A percentile compares a stretch with the other conserved stretches of the same genome.
phyloP scores from a whole-genome alignment of 2,888 invertebrate species.

The Drosophila setosimentum region DNA sequence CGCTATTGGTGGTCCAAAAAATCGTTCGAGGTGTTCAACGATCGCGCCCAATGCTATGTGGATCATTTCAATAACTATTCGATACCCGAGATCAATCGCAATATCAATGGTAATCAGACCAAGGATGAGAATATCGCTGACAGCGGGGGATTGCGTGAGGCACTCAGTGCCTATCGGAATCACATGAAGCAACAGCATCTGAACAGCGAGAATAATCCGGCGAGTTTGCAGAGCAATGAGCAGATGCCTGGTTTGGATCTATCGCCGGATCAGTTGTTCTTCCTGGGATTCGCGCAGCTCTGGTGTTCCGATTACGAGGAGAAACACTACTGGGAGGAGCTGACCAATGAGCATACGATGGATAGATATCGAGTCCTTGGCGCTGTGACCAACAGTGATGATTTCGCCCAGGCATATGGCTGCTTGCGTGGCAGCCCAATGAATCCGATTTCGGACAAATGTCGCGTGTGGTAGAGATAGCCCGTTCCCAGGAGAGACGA shows the following conservation, averaged over 20 bases:
- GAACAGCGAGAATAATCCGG: conserved; percentile 14
- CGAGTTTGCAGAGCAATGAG: conserved; percentile 57
- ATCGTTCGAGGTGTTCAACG: conserved; percentile 67
- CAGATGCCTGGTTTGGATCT: conserved; percentile 81
- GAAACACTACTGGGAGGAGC: conserved; percentile 80
- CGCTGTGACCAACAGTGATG: conserved; percentile 78
- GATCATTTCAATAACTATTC: conserved; percentile 74
- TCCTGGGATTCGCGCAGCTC: conserved; percentile 81
- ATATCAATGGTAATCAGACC: conserved; percentile 76
- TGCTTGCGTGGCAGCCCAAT: conserved; percentile 79
- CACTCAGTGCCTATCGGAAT: conserved; percentile 75
- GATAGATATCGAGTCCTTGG: conserved; percentile 83
- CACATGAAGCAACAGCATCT: conserved; percentile 60
- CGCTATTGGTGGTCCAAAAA: conserved; percentile 81
- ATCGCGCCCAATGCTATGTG: conserved; percentile 78
- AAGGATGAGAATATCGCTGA: conserved; percentile 83
- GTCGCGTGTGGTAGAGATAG: conserved; percentile 78
- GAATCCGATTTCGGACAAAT: conserved; percentile 75
- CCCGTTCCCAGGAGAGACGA: background rate
- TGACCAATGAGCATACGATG: conserved; percentile 74
- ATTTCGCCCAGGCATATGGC: conserved; percentile 76
- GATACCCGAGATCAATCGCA: conserved; percentile 81
- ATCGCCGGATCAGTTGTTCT: conserved; percentile 82
- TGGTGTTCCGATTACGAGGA: conserved; percentile 82
- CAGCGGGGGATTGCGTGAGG: conserved; percentile 76